Base-by-base conservation (phyloP, 2,797 vertebrate genomes). In the Ptychadena robeensis region DNA sequence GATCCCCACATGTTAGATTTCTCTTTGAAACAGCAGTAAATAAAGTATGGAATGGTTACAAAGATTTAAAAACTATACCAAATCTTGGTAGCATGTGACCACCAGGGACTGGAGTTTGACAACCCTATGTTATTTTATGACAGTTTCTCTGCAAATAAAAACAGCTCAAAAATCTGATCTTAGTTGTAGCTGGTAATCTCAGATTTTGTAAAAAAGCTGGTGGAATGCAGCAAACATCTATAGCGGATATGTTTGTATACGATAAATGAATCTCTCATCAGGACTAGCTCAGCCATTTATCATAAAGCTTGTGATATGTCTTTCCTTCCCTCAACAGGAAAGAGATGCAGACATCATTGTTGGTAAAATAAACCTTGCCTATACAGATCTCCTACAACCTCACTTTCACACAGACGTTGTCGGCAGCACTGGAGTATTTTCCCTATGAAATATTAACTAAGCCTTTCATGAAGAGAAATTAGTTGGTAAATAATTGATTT, bases 401-500 rank as follows among this genome's bases (percentile, higher is more conserved):
- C 38, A 15, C 31, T 31, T 25, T 3, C 25, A 32, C 28, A 32
- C 31, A 27, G 61, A 38, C 34, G 35, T 53, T 22, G 44, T 53
- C 71, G 34, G 37, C 12, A 37, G 53, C 44, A 35, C 71, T 59
- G 11, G 25, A 75, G 15, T 44, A 65, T 64, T 68, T 44, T 67
- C 44, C 40, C 57, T 37, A 79, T 79, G 15, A 69, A 79, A 59
- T 69, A 79, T 79, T 27, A 59, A 69, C n/a, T 59, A 37, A 57
- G 69, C n/a, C 27, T 59, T 15, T 25, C 32, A 66, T 34, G 37
- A 37, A 77, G 38, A 64, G 18, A 76, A 65, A 66, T 32, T 10
- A 14, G 27, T 44, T 65, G 7, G 11, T 77, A 67, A 66, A 77
- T 77, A 34, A 77, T 67, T 67, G 3, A 77, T 48, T 22, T 53